Evolutionary conservation across 2,888 invertebrate genomes (phyloP).

Genomic region (Danaus chrysippus): DNA sequence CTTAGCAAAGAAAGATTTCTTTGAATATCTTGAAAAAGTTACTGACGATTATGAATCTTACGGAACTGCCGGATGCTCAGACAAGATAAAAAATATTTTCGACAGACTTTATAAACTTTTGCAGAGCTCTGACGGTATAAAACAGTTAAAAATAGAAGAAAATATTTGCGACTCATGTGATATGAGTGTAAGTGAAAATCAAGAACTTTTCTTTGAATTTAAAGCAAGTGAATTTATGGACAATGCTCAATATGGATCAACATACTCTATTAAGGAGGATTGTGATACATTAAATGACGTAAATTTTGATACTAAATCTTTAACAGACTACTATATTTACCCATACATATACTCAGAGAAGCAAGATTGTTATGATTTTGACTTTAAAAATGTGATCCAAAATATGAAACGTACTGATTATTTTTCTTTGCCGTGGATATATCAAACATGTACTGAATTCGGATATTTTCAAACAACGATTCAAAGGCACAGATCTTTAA

Average conservation of each 20-base stretch:
- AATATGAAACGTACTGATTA: conserved; percentile 39
- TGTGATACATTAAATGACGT: conserved; percentile 40
- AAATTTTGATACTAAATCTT: conserved; percentile 31
- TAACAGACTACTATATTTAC: conserved; percentile 22
- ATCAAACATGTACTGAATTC: conserved; percentile 88
- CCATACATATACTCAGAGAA: conserved; percentile 41
- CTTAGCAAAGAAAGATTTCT: conserved; percentile 61
- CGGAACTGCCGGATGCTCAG: conserved; percentile 50
- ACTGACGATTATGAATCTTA: conserved; percentile 56
- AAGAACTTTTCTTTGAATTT: conserved; percentile 57
- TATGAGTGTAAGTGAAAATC: conserved; percentile 51
- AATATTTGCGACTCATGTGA: conserved; percentile 55
- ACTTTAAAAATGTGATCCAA: conserved; percentile 53
- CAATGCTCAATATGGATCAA: conserved; percentile 55
- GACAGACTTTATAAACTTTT: conserved; percentile 49
- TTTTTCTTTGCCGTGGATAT: conserved; percentile 76
- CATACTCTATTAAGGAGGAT: conserved; percentile 44
- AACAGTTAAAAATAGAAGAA: conserved; percentile 53
- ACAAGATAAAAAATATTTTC: conserved; percentile 49
- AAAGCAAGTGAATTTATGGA: conserved; percentile 50
- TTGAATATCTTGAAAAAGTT: conserved; percentile 63
- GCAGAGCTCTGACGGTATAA: conserved; percentile 47
- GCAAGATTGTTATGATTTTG: conserved; percentile 49
- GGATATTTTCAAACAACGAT: conserved; percentile 84
- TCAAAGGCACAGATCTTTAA: conserved; percentile 80